Evolutionary conservation across 1,140 invertebrate genomes (phyloP), one percentile per base, ranked within the genome.

Genomic region (Samia ricini): DNA sequence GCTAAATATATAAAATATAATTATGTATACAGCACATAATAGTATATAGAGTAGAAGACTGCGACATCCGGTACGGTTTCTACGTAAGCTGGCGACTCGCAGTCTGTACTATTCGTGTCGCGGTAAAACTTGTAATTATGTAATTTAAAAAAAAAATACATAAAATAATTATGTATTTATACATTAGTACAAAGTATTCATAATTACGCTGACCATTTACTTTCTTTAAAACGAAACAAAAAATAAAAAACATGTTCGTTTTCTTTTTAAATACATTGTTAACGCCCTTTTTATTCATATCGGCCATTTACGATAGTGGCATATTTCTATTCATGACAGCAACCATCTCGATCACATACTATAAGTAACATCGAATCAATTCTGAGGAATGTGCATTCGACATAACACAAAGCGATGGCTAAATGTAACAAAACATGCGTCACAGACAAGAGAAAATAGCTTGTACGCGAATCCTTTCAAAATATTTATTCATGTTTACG

Each of bases 301-400:
- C 8, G 21, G 52, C 15, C 21, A 23, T 8, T 2, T 55, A 7
- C 12, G 10, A 55, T 24, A 55, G 24, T 24, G 52, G 23, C 52
- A 24, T 2, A 55, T 23, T 12, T 55, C 22, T 2, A 6, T 24
- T 12, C 20, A 18, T 55, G 52, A 23, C 24, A 22, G 21, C 10
- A 23, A 55, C 52, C 2, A 23, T 21, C 22, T 55, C 52, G 24
- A 19, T 55, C n/a, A 55, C 52, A 55, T 55, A 22, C 24, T 24
- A 24, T 42, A 15, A 42, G 12, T 42, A 42, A 42, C 33, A 15
- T 42, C 33, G 7, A 42, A 42, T 42, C 33, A 42, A 15, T 15
- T 42, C 33, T 15, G 7, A 42, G 33, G 33, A 42, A 42, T 42
- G 33, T 42, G 33, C 33, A 42, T 42, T 42, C 33, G 10, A 42